These are phyloP conservation scores for Nasonia oneida DNA, from an alignment of 2,888 invertebrate species.

Conservation along the genomic window DNA sequence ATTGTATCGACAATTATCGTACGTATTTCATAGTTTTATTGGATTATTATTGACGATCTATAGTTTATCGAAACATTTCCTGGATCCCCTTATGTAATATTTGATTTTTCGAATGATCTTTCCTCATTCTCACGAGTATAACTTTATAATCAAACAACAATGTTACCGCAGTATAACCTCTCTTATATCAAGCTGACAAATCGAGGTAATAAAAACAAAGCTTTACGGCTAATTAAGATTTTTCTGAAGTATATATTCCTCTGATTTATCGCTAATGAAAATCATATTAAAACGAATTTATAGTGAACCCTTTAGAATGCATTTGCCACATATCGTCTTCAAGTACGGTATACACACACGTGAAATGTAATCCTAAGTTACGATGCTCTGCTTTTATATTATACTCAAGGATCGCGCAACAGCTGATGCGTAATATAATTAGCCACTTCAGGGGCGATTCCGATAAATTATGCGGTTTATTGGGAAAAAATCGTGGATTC, in stretches of 20 bases:
- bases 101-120: neutral
- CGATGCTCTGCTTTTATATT: neutral
- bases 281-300: conserved; percentile 18
- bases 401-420: neutral
- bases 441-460: neutral
- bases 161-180: neutral
- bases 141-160: neutral
- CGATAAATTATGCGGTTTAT: neutral
- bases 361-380: conserved; percentile 1
- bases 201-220: conserved; percentile 6
- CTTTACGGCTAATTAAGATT: conserved; percentile 24
- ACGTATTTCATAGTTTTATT: too few relatives aligned
- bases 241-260: neutral
- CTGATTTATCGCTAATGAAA: conserved; percentile 27
- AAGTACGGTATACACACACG: neutral
- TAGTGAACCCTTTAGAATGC: neutral
- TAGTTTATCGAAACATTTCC: neutral
- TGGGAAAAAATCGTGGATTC: neutral
- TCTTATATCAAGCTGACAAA: neutral
- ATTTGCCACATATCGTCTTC: neutral
- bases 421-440: neutral
- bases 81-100: neutral
- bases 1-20: too few relatives aligned
- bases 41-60: neutral
- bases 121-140: neutral